Conservation (phyloP, 1,140 invertebrate species). For the Dinothrombium tinctorium region DNA sequence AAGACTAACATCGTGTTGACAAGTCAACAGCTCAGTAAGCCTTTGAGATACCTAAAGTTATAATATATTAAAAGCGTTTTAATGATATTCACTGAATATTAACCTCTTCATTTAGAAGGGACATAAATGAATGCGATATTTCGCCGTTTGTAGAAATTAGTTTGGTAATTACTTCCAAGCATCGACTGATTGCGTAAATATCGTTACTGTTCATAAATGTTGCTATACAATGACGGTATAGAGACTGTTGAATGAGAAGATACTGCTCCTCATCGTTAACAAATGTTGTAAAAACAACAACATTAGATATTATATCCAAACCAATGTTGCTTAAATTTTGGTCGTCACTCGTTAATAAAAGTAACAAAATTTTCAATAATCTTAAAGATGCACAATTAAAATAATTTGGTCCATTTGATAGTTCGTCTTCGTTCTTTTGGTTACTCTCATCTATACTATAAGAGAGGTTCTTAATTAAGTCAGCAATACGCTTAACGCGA, state of each 20-base stretch:
- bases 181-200: conserved; percentile 5
- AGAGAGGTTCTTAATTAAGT: conserved; percentile 8
- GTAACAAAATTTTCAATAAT: conserved; percentile 9
- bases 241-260: not conserved
- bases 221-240: conserved; percentile 6
- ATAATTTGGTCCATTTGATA: not conserved
- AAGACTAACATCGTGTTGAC: conserved; percentile 12
- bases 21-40: conserved; percentile 11
- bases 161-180: conserved; percentile 10
- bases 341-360: conserved; percentile 6
- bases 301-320: conserved; percentile 11
- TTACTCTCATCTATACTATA: not conserved
- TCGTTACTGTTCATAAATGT: conserved; percentile 3
- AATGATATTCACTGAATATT: not conserved
- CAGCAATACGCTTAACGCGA: conserved; percentile 2
- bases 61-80: not conserved
- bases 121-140: conserved; percentile 1
- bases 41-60: conserved; percentile 3
- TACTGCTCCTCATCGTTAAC: conserved; percentile 4
- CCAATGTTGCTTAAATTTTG: conserved; percentile 5
- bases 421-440: not conserved
- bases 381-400: conserved; percentile 3
- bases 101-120: conserved; percentile 7
- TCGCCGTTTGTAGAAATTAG: conserved; percentile 1
- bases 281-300: conserved; percentile 1